Conservation (phyloP, 2,888 invertebrate species). For the Plebejus melissa region DNA sequence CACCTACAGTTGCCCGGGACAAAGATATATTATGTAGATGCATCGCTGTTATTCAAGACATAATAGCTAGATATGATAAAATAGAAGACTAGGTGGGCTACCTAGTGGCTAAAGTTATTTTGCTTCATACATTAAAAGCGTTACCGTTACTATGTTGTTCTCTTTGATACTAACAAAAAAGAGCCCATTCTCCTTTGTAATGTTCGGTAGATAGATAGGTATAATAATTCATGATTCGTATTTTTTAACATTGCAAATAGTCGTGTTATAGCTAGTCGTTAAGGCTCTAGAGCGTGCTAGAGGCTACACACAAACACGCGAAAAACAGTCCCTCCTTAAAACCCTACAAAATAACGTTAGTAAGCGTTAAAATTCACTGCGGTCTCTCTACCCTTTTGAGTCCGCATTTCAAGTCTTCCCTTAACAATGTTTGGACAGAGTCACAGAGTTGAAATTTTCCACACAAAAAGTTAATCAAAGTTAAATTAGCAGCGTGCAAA, state of each 20-base stretch:
- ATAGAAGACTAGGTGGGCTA: neutral
- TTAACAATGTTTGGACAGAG: neutral
- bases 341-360: neutral
- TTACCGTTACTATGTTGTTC: no score
- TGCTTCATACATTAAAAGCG: no score
- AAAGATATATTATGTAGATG: neutral
- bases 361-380: neutral
- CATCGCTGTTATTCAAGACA: neutral
- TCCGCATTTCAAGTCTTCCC: neutral
- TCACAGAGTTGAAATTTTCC: neutral
- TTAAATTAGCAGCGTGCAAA: slow-evolving; percentile 9
- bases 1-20: neutral
- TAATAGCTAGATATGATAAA: neutral
- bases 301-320: no score
- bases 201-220: no score
- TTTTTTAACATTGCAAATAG: no score
- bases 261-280: no score
- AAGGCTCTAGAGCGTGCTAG: no score
- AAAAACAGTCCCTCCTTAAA: neutral
- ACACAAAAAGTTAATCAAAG: slow-evolving; percentile 17
- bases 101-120: neutral
- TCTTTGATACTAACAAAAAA: no score
- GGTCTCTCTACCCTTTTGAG: neutral
- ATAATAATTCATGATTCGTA: no score
- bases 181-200: no score